Conservation (phyloP, 2,113 vertebrate species). For the Bos javanicus region DNA sequence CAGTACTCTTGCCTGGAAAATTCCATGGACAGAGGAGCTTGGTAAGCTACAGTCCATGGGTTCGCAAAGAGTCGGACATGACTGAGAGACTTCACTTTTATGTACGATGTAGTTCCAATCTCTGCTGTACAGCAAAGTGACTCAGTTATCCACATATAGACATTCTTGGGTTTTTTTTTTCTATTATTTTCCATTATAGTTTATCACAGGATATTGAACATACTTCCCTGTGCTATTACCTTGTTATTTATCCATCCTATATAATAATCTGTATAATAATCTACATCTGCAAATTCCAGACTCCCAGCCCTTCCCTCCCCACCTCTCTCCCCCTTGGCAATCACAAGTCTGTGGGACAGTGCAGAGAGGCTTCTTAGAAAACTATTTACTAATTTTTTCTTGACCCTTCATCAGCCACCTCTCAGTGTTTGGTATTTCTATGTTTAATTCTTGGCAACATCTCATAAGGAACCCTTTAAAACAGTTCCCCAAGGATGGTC, state of each 20-base stretch:
- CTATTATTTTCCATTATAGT: not conserved
- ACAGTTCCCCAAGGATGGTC: not conserved
- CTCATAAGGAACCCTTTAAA: not conserved
- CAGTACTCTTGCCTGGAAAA: not conserved
- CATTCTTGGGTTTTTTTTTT: not conserved
- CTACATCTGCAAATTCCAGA: not conserved
- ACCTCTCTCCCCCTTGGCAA: not conserved
- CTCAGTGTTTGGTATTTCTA: not conserved
- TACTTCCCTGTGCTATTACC: not conserved
- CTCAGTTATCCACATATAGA: not conserved
- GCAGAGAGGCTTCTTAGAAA: not conserved
- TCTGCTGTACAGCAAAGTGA: not conserved
- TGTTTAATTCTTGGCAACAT: not conserved
- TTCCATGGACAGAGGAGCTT: not conserved
- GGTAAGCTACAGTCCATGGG: not conserved
- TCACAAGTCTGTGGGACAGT: not conserved
- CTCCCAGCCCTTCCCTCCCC: not conserved
- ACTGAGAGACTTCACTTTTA: not conserved
- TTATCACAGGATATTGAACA: not conserved
- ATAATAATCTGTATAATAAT: not conserved
- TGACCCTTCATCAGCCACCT: not conserved
- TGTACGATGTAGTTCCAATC: not conserved
- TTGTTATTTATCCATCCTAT: not conserved
- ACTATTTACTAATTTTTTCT: not conserved
- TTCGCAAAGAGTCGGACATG: accelerated